Conservation (phyloP, 2,888 invertebrate genomes). For the Nomada ferruginata region DNA sequence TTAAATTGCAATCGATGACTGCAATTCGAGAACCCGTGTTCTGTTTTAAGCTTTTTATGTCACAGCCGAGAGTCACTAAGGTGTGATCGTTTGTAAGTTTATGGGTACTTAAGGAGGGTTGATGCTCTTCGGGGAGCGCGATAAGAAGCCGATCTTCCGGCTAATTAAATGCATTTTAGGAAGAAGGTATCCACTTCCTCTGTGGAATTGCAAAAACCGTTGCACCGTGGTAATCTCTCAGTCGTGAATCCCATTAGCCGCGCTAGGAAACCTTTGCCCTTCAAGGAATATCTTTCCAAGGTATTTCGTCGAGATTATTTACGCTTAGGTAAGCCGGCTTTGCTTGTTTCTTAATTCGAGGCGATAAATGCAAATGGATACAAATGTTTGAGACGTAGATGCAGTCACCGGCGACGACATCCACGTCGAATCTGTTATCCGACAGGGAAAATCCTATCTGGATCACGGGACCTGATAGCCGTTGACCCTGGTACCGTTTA, state of each 20-base stretch:
- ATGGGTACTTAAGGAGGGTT: constrained; percentile 55
- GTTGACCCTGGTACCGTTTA: constrained; percentile 8
- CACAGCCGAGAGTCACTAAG: constrained; percentile 33
- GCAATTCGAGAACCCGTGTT: too few species aligned
- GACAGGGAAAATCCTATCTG: constrained; percentile 36
- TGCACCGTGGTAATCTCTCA: constrained; percentile 37
- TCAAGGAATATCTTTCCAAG: constrained; percentile 22
- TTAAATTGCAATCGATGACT: neutral
- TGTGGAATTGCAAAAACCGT: constrained; percentile 49
- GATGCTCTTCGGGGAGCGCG: constrained; percentile 28
- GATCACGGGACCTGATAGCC: constrained; percentile 16
- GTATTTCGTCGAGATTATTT: constrained; percentile 30
- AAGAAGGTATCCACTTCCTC: constrained; percentile 20
- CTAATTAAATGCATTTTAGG: constrained; percentile 59
- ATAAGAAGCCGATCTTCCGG: constrained; percentile 64
- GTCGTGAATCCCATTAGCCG: constrained; percentile 34
- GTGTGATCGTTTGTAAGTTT: constrained; percentile 53
- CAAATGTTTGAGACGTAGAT: neutral
- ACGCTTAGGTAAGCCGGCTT: constrained; percentile 37
- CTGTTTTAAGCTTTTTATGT: constrained; percentile 36
- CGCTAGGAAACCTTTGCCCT: constrained; percentile 9
- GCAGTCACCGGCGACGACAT: neutral
- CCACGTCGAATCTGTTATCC: neutral
- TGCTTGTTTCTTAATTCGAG: constrained; percentile 28
- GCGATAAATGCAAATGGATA: constrained; percentile 38